Evolutionary conservation across 2,888 invertebrate species (phyloP), one percentile per base, ranked within the genome.

Genomic region (Tetragonisca angustula): DNA sequence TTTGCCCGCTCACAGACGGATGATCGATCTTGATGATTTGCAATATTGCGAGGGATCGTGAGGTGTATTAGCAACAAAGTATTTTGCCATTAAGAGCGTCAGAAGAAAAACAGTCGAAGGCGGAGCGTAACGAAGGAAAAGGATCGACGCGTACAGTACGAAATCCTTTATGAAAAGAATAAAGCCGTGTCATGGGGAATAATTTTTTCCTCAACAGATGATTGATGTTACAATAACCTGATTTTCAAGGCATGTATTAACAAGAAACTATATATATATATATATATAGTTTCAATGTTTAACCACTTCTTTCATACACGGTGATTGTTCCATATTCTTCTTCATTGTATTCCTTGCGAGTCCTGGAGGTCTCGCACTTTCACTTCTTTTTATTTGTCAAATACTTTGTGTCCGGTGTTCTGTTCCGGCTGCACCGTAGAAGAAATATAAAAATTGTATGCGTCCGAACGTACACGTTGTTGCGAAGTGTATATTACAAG

Each of bases 11-110:
- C 3, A 15, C 24, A 54, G 61, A 4, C n/a, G 50, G 50, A 72
- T 72, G 79, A 78, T 84, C 64, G 74, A 84, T 84, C 73, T 52
- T 32, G 68, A 76, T 84, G 84, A 84, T 75, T 79, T 84, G 84
- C 84, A 72, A 21, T 54, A 84, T 84, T 65, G 24, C 27, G 11
- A 54, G 9, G 15, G 43, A 68, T 64, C 56, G 32, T 50, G 56
- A 13, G 24, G 54, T 43, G 32, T 74, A 62, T 71, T 65, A 36
- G 68, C 71, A 64, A 68, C 68, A 59, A 83, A 74, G 32, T 72
- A 64, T 84, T 79, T 78, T 59, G 62, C 79, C 43, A 43, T 70
- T 67, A 59, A 61, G 83, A 27, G 19, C 27, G 21, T 17, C 17
- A 62, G 64, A 67, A 67, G n/a, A 50, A n/a, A 36, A 56, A 27